Evolutionary conservation across 2,797 vertebrate genomes (phyloP), one percentile per base, ranked within the genome.

Genomic region (Pseudochromis fuscus): DNA sequence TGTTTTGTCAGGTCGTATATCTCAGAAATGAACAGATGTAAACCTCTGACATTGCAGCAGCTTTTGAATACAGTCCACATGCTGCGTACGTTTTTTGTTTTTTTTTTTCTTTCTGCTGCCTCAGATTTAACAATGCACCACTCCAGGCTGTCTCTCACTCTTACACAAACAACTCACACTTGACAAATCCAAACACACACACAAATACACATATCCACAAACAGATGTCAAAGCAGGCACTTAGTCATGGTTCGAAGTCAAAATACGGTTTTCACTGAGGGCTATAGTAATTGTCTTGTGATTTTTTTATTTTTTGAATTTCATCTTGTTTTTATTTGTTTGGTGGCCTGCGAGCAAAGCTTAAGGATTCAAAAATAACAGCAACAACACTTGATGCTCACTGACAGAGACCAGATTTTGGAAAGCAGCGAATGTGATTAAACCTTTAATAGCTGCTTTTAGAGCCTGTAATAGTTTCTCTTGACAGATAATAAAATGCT

Each of bases 231-330:
- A 59, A 66, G 30, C 16, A 67, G 13, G 13, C 30, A 56, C 42
- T 50, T 50, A 66, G 37, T 72, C 44, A 38, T 21, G 42, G 35
- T 42, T 80, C 24, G n/a, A 24, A 55, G 11, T 67, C 57, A 52
- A 52, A 81, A 72, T 76, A 61, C 64, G 24, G 21, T 74, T 45
- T 73, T 60, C 69, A 80, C 71, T 51, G 50, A 49, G 25, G 51
- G 46, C 57, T 55, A 5, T 50, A 58, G 23, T 49, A 58, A 53
- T 21, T 55, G 70, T 78, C 28, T 70, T 71, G 28, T 45, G 31
- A 51, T 71, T 79, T 57, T 78, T 65, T 67, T 68, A 13, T 79
- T 57, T 78, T 65, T 67, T 68, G 16, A 35, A 52, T 72, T 63
- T 64, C 15, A 64, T 78, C 40, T n/a, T 75, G 40, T 60, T 72